Base-by-base conservation (phyloP, 23 tunicate species). In the Trididemnum nubilum region DNA sequence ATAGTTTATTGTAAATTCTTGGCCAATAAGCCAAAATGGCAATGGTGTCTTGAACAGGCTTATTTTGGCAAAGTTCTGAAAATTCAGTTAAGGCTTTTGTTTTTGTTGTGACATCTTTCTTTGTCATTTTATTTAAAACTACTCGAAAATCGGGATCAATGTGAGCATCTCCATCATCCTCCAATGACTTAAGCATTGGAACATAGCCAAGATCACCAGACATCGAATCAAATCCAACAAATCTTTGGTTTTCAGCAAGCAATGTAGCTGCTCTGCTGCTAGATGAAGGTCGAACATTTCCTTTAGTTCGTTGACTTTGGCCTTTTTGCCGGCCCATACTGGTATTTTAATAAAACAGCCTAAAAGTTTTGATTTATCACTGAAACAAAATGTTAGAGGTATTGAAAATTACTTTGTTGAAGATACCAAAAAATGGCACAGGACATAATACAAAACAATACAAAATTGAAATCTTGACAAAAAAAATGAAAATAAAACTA, bases 271-370 rank as follows among this genome's bases (percentile, higher is more conserved):
- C 85, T 35, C 90, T 65, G 2, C 78, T 85, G 65, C 96, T 90
- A 64, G 81, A 85, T 22, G 96, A 90, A 37, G 96, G 96, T 34
- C 64, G 80, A 27, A 85, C 78, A 82, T 90, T 90, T 25, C 96
- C 96, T 81, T 90, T 90, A 25, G 89, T 85, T 36, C 96, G 63
- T 37, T 90, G 86, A 71, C 88, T 89, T 85, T 90, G 90, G 2
- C 96, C 96, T 77, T 90, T 90, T 65, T 85, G 86, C 37, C 73
- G 88, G 0, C 96, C 96, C 96, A 90, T 90, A n/a, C n/a, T n/a
- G n/a, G n/a, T n/a, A n/a, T n/a, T n/a, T n/a, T n/a, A n/a, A n/a
- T n/a, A n/a, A n/a, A n/a, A n/a, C n/a, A n/a, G n/a, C n/a, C 57
- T 18, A 49, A 49, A 49, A 49, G 57, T 12, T 18, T 49, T 49